These are phyloP conservation scores for Sylvia atricapilla DNA, from an alignment of 2,113 vertebrate genomes.

Conservation along the genomic window DNA sequence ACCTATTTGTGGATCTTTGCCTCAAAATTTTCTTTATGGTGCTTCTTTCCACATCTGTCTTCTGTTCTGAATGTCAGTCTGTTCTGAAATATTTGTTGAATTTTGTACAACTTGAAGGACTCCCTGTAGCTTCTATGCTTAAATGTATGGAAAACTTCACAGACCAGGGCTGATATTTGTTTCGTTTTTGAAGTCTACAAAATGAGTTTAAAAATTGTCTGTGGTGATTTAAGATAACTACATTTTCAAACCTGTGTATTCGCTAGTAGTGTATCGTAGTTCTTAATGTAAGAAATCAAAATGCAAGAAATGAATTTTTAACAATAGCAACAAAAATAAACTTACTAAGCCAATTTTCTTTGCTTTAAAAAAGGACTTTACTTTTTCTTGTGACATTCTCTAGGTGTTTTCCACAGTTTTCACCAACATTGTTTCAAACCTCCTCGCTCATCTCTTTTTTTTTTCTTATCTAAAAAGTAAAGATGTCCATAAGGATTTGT, in stretches of 20 bases:
- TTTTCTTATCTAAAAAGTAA: background rate
- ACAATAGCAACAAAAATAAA: background rate
- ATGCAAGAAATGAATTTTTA: background rate
- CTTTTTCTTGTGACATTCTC: background rate
- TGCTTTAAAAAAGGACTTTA: background rate
- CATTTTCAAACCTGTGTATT: background rate
- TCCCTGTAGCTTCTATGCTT: background rate
- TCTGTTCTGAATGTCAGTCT: background rate
- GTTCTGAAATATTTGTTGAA: background rate
- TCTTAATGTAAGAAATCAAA: background rate
- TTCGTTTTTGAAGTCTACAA: background rate
- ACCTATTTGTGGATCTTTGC: background rate
- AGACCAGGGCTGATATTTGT: background rate
- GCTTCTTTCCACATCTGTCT: background rate
- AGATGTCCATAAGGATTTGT: background rate
- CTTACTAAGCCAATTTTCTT: background rate
- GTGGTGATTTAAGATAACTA: background rate
- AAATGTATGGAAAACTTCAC: background rate
- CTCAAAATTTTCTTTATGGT: background rate
- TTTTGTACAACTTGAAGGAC: background rate
- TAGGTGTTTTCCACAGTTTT: background rate
- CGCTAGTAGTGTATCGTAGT: fast-evolving
- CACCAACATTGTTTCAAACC: background rate
- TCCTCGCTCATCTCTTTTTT: background rate
- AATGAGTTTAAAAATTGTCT: background rate